Base-by-base conservation (phyloP, 2,113 vertebrate species). In the Pavo muticus region DNA sequence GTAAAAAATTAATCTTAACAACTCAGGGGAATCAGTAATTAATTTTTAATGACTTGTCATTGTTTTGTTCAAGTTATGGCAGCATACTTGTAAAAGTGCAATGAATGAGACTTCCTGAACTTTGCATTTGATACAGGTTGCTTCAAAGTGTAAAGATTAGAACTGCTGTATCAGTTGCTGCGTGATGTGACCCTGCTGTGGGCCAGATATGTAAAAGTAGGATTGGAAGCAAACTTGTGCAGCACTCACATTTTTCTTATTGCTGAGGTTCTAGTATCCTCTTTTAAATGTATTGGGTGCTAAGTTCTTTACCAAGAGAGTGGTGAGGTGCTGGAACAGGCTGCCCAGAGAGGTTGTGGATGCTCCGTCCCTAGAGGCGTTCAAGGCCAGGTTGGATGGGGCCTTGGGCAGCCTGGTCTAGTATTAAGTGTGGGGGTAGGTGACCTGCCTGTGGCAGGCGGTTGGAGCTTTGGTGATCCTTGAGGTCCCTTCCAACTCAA, bases 1-100 rank as follows among this genome's bases (percentile, higher is more conserved):
- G 48, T 91, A 77, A 96, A 95, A 96, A 19, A 92, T 94, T 96
- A 94, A 94, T 93, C n/a, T 79, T 92, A 93, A 42, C 40, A 93
- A 35, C 44, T 80, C 10, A 2, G 30, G 6, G 37, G 32, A 35
- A 94, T 92, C 92, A 93, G 69, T 91, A 95, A 94, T 95, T 90
- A 13, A 95, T 91, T 96, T 93, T n/a, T 59, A 88, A 63, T 80
- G 59, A 79, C 47, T 57, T 77, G 60, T 64, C 39, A 40, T 24
- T 78, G 15, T 86, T 88, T 83, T 93, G 88, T 81, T 94, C 93
- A 93, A 91, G 87, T 71, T 54, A 69, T 23, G 21, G 12, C 69
- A 48, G 18, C 24, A 14, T 78, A 23, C 44, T 57, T 90, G 17
- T 14, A 15, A 11, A 88, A 95, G 44, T 74, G 21, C 39, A n/a